Conservation (phyloP, 2,888 invertebrate genomes). For the Antitype chi region DNA sequence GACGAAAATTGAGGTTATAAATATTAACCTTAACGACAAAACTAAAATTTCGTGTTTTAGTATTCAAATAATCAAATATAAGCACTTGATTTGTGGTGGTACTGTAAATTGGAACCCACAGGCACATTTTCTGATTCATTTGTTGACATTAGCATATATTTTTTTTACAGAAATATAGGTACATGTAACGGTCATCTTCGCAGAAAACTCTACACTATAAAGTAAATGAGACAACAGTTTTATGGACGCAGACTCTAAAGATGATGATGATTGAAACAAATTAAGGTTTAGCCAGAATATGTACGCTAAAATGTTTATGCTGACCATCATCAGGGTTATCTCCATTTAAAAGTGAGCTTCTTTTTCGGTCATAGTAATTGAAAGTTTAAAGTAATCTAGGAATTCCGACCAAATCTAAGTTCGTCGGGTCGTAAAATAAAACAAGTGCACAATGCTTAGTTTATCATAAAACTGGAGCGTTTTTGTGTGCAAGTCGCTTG, state of each 20-base stretch:
- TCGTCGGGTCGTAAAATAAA: conserved; percentile 78
- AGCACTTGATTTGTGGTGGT: background rate
- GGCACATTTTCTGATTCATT: background rate
- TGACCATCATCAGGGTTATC: conserved; percentile 46
- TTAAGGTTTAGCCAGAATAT: conserved; percentile 44
- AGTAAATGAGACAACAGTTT: conserved; percentile 35
- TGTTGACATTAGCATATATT: background rate
- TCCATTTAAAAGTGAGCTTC: conserved; percentile 28
- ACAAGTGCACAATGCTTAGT: conserved; percentile 72
- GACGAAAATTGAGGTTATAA: background rate
- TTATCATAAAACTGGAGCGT: conserved; percentile 83
- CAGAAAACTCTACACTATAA: conserved; percentile 25
- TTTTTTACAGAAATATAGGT: background rate
- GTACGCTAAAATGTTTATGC: conserved; percentile 30
- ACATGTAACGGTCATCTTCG: conserved; percentile 22
- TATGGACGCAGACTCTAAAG: conserved; percentile 33
- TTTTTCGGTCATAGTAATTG: conserved; percentile 61
- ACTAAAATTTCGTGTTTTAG: background rate
- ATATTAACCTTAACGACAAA: background rate
- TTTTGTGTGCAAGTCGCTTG: conserved; percentile 76
- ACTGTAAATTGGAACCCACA: background rate
- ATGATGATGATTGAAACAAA: conserved; percentile 50
- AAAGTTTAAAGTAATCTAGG: conserved; percentile 68
- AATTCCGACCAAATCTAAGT: conserved; percentile 80
- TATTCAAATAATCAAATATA: too few species aligned